Evolutionary conservation across 2,888 invertebrate species (phyloP).

Genomic region (Ophioninae sp.): DNA sequence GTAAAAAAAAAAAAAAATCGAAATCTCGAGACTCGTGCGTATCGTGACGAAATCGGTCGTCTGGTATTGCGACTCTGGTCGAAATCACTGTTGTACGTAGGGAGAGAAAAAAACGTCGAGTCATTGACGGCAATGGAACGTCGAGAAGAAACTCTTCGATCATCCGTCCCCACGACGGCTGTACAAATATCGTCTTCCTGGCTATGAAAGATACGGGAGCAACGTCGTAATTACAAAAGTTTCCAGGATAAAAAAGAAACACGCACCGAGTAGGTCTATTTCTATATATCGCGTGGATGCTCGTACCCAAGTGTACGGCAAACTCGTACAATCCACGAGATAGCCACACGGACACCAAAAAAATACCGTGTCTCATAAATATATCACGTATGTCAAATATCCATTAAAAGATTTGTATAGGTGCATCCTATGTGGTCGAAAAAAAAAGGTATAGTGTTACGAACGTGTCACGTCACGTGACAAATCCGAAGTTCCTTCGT

Average conservation of each 20-base stretch:
- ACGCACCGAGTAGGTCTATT: constrained; percentile 69
- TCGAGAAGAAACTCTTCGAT: constrained; percentile 73
- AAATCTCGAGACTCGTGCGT: constrained; percentile 23
- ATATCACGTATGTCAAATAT: constrained; percentile 15
- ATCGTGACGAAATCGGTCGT: constrained; percentile 56
- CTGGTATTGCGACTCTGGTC: constrained; percentile 53
- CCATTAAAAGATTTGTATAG: not conserved
- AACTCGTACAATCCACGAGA: constrained; percentile 10
- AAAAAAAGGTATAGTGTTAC: constrained; percentile 39
- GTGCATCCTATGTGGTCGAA: not conserved
- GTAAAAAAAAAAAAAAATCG: constrained; percentile 13
- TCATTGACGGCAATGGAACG: constrained; percentile 74
- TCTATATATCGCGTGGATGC: constrained; percentile 32
- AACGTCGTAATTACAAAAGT: constrained; percentile 75
- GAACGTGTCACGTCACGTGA: constrained; percentile 61
- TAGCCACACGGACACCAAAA: constrained; percentile 2
- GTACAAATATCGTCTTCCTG: constrained; percentile 79
- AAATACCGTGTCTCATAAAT: not conserved
- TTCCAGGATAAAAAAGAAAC: constrained; percentile 66
- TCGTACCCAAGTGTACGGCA: constrained; percentile 8
- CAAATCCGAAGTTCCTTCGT: constrained; percentile 63
- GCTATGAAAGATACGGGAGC: constrained; percentile 76
- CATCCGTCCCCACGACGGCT: constrained; percentile 76
- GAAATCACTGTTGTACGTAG: constrained; percentile 11
- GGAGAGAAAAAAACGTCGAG: constrained; percentile 71